Evolutionary conservation across 2,797 vertebrate species (phyloP).

Genomic region (Halcyon leucocephala): DNA sequence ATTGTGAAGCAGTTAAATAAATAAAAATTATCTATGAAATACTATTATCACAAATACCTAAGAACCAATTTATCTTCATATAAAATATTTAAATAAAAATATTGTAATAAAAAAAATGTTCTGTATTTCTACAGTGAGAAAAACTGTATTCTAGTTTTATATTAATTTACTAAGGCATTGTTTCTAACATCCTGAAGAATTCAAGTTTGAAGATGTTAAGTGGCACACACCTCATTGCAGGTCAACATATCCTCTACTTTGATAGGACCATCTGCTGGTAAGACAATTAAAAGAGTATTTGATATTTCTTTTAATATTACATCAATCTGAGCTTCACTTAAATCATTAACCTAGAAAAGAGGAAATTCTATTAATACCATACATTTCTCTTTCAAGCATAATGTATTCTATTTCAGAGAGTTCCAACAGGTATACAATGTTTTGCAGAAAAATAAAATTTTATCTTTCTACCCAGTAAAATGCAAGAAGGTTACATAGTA

Average conservation of each 20-base stretch:
- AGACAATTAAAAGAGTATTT: constrained; percentile 78
- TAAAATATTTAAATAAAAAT: not conserved
- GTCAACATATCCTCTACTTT: constrained; percentile 77
- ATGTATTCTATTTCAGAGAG: not conserved
- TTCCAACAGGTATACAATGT: not conserved
- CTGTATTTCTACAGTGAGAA: not conserved
- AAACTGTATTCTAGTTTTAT: not conserved
- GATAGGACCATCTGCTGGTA: constrained; percentile 71
- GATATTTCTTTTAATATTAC: constrained; percentile 82
- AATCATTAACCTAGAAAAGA: constrained; percentile 77
- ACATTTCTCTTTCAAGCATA: not conserved
- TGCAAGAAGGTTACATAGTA: not conserved
- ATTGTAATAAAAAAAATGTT: not conserved
- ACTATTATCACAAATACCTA: not conserved
- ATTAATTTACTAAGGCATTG: not conserved
- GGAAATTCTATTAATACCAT: not conserved
- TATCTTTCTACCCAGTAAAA: not conserved
- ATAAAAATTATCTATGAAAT: not conserved
- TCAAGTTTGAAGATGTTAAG: not conserved
- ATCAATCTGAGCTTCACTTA: constrained; percentile 80
- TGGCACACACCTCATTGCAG: constrained; percentile 78
- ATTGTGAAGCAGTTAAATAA: not conserved
- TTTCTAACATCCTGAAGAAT: not conserved
- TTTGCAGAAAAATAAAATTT: not conserved
- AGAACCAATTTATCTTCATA: not conserved